These are phyloP conservation scores for Zaprionus lineosus DNA, from an alignment of 2,888 invertebrate genomes.

Conservation along the genomic window DNA sequence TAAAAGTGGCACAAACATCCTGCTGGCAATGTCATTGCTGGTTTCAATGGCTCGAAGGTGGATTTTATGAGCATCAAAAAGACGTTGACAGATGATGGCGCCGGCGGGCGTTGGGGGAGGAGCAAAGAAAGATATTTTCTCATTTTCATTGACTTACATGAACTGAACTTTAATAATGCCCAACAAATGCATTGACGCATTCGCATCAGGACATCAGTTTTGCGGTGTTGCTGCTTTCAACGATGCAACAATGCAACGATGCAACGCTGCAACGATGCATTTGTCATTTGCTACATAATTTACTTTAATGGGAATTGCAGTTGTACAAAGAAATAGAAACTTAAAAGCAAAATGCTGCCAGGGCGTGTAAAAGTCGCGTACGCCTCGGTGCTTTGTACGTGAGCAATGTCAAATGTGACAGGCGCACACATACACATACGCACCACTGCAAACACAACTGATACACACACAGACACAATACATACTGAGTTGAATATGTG, in stretches of 20 bases:
- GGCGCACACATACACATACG: slow-evolving; percentile 5
- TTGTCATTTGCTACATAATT: slow-evolving; percentile 58
- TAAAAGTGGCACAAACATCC: slow-evolving; percentile 63
- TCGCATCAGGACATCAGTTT: slow-evolving; percentile 24
- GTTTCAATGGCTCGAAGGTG: slow-evolving; percentile 6
- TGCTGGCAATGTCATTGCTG: slow-evolving; percentile 25
- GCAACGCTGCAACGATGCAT: slow-evolving; percentile 28
- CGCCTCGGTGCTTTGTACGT: slow-evolving; percentile 52
- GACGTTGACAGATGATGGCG: slow-evolving; percentile 22
- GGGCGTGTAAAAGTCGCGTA: slow-evolving; percentile 66
- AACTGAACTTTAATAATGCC: slow-evolving; percentile 27
- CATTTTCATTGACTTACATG: slow-evolving; percentile 11
- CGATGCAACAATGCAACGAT: no score
- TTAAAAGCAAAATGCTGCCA: slow-evolving; percentile 51
- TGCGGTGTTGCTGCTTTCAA: slow-evolving; percentile 5
- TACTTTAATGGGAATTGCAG: slow-evolving; percentile 43
- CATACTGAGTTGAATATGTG: slow-evolving; percentile 18
- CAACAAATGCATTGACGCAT: slow-evolving; percentile 15
- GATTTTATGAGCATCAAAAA: slow-evolving; percentile 7
- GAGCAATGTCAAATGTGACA: slow-evolving; percentile 55
- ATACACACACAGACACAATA: slow-evolving; percentile 16
- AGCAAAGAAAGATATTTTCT: no score
- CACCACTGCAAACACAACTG: slow-evolving; percentile 14
- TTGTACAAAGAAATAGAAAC: slow-evolving; percentile 37
- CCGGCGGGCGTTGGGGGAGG: no score